Evolutionary conservation across 2,888 invertebrate species (phyloP).

Genomic region (Drosophila picticornis): DNA sequence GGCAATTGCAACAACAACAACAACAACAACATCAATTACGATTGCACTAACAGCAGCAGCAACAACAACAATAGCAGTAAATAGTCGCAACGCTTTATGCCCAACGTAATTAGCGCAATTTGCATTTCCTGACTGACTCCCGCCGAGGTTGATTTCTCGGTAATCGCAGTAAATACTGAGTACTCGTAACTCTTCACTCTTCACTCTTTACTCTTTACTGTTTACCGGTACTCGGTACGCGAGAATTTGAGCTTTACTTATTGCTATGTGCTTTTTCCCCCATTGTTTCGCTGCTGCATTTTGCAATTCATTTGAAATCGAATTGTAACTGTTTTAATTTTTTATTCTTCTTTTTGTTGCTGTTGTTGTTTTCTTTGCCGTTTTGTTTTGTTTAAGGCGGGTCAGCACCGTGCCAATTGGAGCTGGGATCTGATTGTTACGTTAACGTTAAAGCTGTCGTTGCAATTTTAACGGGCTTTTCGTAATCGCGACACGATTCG

Average conservation of each 20-base stretch:
- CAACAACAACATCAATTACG: conserved; percentile 28
- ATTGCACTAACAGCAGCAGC: conserved; percentile 19
- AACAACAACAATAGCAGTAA: conserved; percentile 33
- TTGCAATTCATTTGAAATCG: conserved; percentile 77
- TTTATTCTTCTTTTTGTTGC: conserved; percentile 11
- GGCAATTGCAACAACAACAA: conserved; percentile 55
- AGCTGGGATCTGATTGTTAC: conserved; percentile 35
- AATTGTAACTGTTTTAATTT: conserved; percentile 59
- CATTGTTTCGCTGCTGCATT: conserved; percentile 49
- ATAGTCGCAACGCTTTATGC: conserved; percentile 61
- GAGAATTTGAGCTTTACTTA: conserved; percentile 36
- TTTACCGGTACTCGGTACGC: conserved; percentile 5
- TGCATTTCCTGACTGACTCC: conserved; percentile 77
- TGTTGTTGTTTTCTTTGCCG: conserved; percentile 8
- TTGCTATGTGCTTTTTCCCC: conserved; percentile 20
- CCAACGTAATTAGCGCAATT: conserved; percentile 78
- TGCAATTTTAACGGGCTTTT: conserved; percentile 72
- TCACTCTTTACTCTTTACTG: conserved; percentile 15
- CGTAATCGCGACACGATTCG: conserved; percentile 51
- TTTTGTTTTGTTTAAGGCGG: conserved; percentile 29
- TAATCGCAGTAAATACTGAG: conserved; percentile 40
- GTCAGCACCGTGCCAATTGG: conserved; percentile 39
- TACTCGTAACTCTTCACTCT: conserved; percentile 19
- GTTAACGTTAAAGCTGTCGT: conserved; percentile 26
- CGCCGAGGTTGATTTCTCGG: conserved; percentile 62